Evolutionary conservation across 2,888 invertebrate genomes (phyloP), one percentile per base, ranked within the genome.

Genomic region (Nemurella pictetii): DNA sequence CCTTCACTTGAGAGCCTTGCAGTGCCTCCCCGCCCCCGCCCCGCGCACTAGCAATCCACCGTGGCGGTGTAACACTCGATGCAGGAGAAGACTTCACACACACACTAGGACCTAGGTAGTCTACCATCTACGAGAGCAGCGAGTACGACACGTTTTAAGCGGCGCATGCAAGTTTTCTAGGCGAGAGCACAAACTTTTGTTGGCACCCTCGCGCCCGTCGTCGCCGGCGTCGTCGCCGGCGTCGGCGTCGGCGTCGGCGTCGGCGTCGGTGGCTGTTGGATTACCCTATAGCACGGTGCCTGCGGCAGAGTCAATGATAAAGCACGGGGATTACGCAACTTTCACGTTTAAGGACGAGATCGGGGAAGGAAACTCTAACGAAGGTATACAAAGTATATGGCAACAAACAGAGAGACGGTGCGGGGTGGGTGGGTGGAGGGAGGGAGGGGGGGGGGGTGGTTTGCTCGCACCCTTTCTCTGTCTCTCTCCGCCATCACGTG

Each of bases 251-350:
- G 3, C 32, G 32, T 32, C 32, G 32, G 3, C 32, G 32, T 55
- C 9, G 55, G 55, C 55, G 55, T 55, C 55, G 55, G 55, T 55
- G 55, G 55, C 20, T 55, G 55, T 55, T 55, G 55, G 55, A 55
- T 55, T 55, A 55, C 78, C 78, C 28, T 29, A 78, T 29, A n/a
- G 78, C 28, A 4, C n/a, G 30, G 29, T 27, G 78, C 55, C 55
- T n/a, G 72, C 29, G 72, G 82, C 55, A 32, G 80, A 81, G 81
- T 81, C 81, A 81, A 36, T 82, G 82, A 82, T 28, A 29, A 55
- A 82, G 55, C 82, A 25, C 72, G 30, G 9, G 82, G 82, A 82
- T 82, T 82, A 82, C 72, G 30, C 25, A 82, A 82, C 27, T 82
- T 82, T 82, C 72, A 29, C 72, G 82, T 72, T 55, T 35, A 78